A percentile compares a stretch with the other conserved stretches of the same genome.
Conservation (phyloP, 2,888 invertebrate species). For the Mamestra brassicae region DNA sequence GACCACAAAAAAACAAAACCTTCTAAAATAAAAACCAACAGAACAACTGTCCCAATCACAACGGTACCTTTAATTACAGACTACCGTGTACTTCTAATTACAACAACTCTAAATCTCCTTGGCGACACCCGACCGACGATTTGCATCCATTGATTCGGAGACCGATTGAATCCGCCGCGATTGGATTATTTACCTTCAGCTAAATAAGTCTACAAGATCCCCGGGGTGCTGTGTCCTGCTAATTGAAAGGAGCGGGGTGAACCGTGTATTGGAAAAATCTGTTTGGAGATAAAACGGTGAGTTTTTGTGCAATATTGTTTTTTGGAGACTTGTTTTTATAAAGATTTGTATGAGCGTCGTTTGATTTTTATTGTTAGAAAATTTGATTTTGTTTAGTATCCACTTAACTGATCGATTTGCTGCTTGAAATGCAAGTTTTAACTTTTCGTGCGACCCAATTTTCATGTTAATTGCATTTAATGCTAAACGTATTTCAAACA, state of each 20-base stretch:
- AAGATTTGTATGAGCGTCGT: background rate
- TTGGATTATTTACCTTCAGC: slow-evolving; percentile 56
- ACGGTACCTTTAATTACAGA: slow-evolving; percentile 25
- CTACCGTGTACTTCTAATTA: slow-evolving; percentile 42
- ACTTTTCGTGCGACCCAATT: too few species aligned
- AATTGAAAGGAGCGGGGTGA: slow-evolving; percentile 42
- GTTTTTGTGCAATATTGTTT: background rate
- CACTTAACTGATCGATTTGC: too few species aligned
- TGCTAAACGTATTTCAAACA: too few species aligned
- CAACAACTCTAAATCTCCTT: slow-evolving; percentile 44
- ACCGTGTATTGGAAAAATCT: slow-evolving; percentile 34
- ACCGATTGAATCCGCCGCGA: slow-evolving; percentile 40
- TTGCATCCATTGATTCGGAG: slow-evolving; percentile 61
- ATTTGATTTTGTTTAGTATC: too few species aligned
- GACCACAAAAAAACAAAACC: too few species aligned
- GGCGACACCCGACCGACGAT: slow-evolving; percentile 46
- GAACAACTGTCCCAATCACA: slow-evolving; percentile 22
- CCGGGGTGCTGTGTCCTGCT: slow-evolving; percentile 32
- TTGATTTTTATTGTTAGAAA: background rate
- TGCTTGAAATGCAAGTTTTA: too few species aligned
- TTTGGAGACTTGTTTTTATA: background rate
- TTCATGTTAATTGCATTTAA: too few species aligned
- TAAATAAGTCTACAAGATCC: slow-evolving; percentile 48
- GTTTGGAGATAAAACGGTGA: slow-evolving; percentile 18
- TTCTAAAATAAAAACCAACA: background rate